phyloP scores from a whole-genome alignment of 2,113 vertebrate species.

The Cavia porcellus region DNA sequence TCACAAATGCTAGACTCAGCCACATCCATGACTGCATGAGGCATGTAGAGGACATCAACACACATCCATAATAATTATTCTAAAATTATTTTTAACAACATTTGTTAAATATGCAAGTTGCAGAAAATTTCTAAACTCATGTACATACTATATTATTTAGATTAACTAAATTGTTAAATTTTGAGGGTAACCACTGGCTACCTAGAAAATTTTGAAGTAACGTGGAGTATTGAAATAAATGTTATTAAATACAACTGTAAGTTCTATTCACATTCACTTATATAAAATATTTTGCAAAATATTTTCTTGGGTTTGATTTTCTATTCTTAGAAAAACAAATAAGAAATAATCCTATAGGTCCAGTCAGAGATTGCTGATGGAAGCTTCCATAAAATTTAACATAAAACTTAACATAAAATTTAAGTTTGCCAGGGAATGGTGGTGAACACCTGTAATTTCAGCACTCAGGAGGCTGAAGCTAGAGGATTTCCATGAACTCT shows the following conservation, averaged over 20 bases:
- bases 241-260: neutral
- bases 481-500: neutral
- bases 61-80: neutral
- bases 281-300: neutral
- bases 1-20: too few relatives aligned
- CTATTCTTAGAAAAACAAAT: neutral
- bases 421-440: neutral
- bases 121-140: neutral
- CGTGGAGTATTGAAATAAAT: neutral
- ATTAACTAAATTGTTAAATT: neutral
- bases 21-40: too few relatives aligned
- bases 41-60: too few relatives aligned
- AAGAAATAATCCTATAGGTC: neutral
- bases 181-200: neutral
- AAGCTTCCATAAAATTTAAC: neutral
- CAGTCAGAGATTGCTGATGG: neutral
- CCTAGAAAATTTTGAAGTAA: neutral
- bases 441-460: neutral
- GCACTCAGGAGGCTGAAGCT: neutral
- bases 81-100: conserved; percentile 12
- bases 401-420: neutral
- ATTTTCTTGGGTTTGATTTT: neutral
- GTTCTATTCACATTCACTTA: neutral
- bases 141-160: neutral
- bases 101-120: neutral